Conservation (phyloP, 2,113 vertebrate genomes). For the Falco punctatus region DNA sequence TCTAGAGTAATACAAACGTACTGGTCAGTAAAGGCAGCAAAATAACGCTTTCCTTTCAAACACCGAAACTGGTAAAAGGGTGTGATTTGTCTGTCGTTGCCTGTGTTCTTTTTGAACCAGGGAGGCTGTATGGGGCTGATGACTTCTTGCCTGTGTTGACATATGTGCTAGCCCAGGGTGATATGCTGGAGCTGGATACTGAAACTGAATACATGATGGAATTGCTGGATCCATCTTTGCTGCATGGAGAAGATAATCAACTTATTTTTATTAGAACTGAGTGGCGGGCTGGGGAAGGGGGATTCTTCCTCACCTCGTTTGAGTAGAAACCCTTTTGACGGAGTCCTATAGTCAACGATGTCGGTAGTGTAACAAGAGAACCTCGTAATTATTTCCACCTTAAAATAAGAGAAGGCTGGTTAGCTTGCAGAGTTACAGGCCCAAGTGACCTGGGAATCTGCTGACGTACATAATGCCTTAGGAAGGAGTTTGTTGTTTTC, state of each 20-base stretch:
- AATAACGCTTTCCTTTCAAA: background rate
- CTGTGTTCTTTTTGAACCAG: constrained; percentile 67
- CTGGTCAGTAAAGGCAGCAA: background rate
- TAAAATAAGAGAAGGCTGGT: background rate
- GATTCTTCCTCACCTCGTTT: background rate
- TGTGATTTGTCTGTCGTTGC: background rate
- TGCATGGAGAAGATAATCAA: constrained; percentile 92
- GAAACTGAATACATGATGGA: constrained; percentile 99
- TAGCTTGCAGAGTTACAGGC: background rate
- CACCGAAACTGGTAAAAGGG: background rate
- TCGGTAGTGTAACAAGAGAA: background rate
- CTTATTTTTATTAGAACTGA: background rate
- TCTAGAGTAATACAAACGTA: background rate
- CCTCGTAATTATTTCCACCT: background rate
- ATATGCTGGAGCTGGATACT: constrained; percentile 91
- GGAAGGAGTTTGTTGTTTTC: background rate
- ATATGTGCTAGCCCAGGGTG: constrained; percentile 93
- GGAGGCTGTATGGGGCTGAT: constrained; percentile 95
- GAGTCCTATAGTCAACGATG: background rate
- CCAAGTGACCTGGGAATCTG: background rate
- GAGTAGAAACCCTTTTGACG: background rate
- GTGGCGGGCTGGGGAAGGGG: background rate
- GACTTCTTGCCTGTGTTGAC: constrained; percentile 97
- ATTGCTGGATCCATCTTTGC: constrained; percentile 89
- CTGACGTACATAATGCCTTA: too few relatives aligned